Conservation (phyloP, 2,797 vertebrate genomes). For the Kryptolebias ocellatus region DNA sequence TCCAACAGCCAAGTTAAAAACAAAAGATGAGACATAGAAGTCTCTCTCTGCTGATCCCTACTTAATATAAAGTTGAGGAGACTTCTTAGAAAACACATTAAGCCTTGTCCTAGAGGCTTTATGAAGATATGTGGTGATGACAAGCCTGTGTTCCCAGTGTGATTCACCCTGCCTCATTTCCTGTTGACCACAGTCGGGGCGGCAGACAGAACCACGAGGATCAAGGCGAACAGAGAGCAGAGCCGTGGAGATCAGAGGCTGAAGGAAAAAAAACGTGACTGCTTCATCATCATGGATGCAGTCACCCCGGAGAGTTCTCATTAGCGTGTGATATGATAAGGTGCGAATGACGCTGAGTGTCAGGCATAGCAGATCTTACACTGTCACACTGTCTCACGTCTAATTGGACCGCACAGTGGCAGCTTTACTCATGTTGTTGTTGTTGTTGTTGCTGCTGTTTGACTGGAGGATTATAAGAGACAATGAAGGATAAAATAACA, state of each 20-base stretch:
- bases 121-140: conserved; percentile 38
- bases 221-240: conserved; percentile 12
- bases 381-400: conserved; percentile 35
- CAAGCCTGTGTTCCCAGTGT: conserved; percentile 34
- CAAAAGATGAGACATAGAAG: background rate
- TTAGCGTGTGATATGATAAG: conserved; percentile 55
- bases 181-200: conserved; percentile 62
- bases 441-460: conserved; percentile 24
- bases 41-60: background rate
- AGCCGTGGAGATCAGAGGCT: conserved; percentile 25
- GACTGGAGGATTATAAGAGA: conserved; percentile 9
- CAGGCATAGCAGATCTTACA: conserved; percentile 50
- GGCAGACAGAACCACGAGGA: conserved; percentile 29
- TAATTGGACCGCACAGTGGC: conserved; percentile 48
- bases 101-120: conserved; percentile 40
- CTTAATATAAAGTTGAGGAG: conserved; percentile 6
- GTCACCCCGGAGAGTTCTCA: conserved; percentile 29
- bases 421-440: conserved; percentile 41
- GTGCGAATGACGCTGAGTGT: conserved; percentile 52
- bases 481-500: conserved; percentile 34
- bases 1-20: background rate
- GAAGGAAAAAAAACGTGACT: conserved; percentile 37
- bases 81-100: conserved; percentile 34
- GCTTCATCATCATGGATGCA: conserved; percentile 16
- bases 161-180: conserved; percentile 70